Percentiles rank a stretch among this genome's conserved stretches.
phyloP scores from a whole-genome alignment of 2,797 vertebrate species.

The Takifugu rubripes region DNA sequence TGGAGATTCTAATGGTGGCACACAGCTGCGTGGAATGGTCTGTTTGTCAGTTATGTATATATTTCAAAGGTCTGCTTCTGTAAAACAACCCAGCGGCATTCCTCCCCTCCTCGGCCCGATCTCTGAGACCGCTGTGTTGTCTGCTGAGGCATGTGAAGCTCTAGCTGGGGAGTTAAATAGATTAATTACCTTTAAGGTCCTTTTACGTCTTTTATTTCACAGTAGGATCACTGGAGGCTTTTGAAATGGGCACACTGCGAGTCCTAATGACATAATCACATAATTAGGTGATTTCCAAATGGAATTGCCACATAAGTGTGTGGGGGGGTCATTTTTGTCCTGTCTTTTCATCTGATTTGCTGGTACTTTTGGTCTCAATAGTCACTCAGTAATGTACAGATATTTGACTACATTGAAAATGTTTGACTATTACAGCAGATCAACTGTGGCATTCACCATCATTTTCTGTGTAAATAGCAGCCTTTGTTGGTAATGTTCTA shows the following conservation, averaged over 20 bases:
- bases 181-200: conserved; percentile 89
- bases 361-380: conserved; percentile 67
- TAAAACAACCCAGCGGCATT: conserved; percentile 83
- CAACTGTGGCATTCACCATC: no score
- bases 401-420: conserved; percentile 1
- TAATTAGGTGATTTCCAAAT: conserved; percentile 90
- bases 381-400: conserved; percentile 18
- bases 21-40: conserved; percentile 73
- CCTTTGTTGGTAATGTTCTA: background rate
- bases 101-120: conserved; percentile 65
- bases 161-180: conserved; percentile 84
- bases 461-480: background rate
- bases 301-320: conserved; percentile 75
- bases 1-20: conserved; percentile 44
- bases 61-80: conserved; percentile 85
- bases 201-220: conserved; percentile 88
- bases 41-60: conserved; percentile 83
- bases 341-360: conserved; percentile 72
- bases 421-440: background rate
- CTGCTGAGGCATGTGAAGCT: conserved; percentile 75
- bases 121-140: conserved; percentile 73
- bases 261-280: conserved; percentile 94
- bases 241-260: conserved; percentile 74
- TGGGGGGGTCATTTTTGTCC: conserved; percentile 77
- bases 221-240: conserved; percentile 78